phyloP scores from a whole-genome alignment of 2,797 vertebrate genomes.

The Megaceryle alcyon region DNA sequence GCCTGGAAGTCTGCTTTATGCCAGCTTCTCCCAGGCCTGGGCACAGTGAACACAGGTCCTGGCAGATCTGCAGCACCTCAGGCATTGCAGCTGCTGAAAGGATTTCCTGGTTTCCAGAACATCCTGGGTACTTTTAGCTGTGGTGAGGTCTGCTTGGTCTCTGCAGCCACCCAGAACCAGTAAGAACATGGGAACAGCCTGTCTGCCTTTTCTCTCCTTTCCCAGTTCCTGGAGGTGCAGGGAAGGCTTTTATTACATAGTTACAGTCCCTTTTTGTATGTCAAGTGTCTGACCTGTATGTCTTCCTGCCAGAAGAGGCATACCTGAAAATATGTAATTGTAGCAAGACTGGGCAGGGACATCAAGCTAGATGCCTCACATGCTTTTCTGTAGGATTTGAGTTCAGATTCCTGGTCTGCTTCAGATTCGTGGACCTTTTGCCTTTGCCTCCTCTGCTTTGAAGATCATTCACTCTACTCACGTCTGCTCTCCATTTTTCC shows the following conservation, averaged over 20 bases:
- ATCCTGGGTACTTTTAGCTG: not conserved
- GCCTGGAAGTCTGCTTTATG: not conserved
- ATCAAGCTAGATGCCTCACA: not conserved
- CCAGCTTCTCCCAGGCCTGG: not conserved
- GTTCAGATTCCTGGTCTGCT: not conserved
- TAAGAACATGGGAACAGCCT: fast-evolving
- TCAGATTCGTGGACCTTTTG: not conserved
- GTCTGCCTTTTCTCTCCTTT: not conserved
- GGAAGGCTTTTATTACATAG: not conserved
- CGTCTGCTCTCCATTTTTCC: not conserved
- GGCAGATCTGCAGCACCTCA: not conserved
- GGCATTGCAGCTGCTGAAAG: not conserved
- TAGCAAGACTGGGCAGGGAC: not conserved
- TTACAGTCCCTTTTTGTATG: not conserved
- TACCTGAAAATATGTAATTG: not conserved
- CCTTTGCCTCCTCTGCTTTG: not conserved
- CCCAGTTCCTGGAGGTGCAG: not conserved
- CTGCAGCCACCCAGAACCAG: not conserved
- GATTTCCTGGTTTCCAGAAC: not conserved
- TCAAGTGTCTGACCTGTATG: not conserved
- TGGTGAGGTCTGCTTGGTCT: not conserved
- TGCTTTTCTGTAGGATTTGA: not conserved
- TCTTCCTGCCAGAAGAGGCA: not conserved
- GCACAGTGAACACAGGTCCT: not conserved
- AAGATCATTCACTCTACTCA: not conserved